Evolutionary conservation across 2,797 vertebrate genomes (phyloP).

Genomic region (Poeciliopsis turneri): DNA sequence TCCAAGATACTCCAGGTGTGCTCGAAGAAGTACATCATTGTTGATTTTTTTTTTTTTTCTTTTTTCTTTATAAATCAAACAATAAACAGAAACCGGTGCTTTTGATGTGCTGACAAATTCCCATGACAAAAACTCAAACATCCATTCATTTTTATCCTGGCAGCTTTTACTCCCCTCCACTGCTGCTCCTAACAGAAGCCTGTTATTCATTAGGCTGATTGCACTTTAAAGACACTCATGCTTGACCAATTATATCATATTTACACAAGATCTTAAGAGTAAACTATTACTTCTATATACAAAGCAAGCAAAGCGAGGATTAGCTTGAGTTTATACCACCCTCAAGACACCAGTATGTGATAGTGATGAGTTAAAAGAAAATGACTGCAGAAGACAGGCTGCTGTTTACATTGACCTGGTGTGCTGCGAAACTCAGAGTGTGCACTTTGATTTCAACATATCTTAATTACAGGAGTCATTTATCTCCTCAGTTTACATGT

Average conservation of each 20-base stretch:
- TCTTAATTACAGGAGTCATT: conserved; percentile 73
- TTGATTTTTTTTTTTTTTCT: conserved; percentile 21
- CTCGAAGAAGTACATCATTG: conserved; percentile 14
- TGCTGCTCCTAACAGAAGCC: conserved; percentile 69
- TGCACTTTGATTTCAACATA: conserved; percentile 71
- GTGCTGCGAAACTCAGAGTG: conserved; percentile 65
- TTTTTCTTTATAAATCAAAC: conserved; percentile 17
- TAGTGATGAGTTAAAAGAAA: conserved; percentile 27
- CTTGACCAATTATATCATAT: conserved; percentile 73
- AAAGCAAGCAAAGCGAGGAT: conserved; percentile 53
- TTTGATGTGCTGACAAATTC: conserved; percentile 48
- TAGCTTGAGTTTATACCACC: conserved; percentile 45
- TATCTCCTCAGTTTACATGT: conserved; percentile 73
- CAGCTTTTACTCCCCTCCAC: conserved; percentile 58
- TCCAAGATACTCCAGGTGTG: conserved; percentile 24
- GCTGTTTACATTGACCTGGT: conserved; percentile 67
- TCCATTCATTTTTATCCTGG: conserved; percentile 50
- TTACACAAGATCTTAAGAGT: conserved; percentile 69
- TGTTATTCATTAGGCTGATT: conserved; percentile 80
- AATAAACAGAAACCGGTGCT: conserved; percentile 45
- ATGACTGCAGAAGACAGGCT: conserved; percentile 33
- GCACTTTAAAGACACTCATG: conserved; percentile 74
- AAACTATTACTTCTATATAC: conserved; percentile 73
- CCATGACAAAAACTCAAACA: conserved; percentile 57
- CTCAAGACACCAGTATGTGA: conserved; percentile 32